phyloP scores from a whole-genome alignment of 2,113 vertebrate genomes.

The Gopherus flavomarginatus region DNA sequence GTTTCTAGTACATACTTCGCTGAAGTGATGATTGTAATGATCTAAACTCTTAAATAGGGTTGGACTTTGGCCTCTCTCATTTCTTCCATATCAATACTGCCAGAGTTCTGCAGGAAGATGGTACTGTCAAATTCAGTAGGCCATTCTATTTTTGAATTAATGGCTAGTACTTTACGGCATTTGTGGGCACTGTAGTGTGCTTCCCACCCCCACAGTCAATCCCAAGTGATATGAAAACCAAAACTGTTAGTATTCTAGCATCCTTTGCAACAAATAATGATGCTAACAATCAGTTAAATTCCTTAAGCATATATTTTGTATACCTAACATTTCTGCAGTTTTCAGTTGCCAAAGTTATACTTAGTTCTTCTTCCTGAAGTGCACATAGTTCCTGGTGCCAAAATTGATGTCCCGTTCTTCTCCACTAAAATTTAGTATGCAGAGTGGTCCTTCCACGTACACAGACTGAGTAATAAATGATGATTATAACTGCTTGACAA shows the following conservation, averaged over 20 bases:
- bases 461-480: not conserved
- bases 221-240: not conserved
- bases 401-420: not conserved
- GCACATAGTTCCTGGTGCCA: not conserved
- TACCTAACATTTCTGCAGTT: not conserved
- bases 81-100: no score
- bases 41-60: not conserved
- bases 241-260: not conserved
- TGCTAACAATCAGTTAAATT: not conserved
- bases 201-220: not conserved
- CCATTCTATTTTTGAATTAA: accelerated
- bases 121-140: not conserved
- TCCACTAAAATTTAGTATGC: not conserved
- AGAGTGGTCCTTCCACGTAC: not conserved
- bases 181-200: not conserved
- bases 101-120: not conserved
- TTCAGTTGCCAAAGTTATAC: not conserved
- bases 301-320: not conserved
- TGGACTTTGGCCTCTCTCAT: not conserved
- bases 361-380: not conserved
- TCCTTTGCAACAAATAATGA: not conserved
- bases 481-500: not conserved
- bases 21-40: not conserved
- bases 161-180: not conserved
- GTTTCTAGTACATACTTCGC: not conserved